Base-by-base conservation (phyloP, 2,797 vertebrate genomes). In the Catostomus latipinnis region DNA sequence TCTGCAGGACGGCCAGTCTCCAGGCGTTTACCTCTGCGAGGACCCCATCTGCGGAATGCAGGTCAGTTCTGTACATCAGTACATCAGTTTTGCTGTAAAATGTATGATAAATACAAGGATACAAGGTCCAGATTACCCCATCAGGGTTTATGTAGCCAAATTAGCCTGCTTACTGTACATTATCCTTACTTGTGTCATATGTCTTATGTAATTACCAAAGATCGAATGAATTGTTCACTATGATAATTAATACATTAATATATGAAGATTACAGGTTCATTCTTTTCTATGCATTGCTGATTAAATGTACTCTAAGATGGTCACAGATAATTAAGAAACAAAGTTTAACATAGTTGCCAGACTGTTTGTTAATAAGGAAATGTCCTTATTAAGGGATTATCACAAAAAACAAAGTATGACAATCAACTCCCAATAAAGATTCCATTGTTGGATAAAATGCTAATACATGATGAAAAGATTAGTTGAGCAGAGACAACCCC, bases 21-120 rank as follows among this genome's bases (percentile, higher is more conserved):
- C 97, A 1, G 98, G 98, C 68, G 97, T 99, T 80, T 99, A 98
- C 89, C 95, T 99, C 74, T 98, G 95, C 11, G 98, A 99, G 90
- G 98, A 99, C 86, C 98, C 98, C 76, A 98, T 99, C 89, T 99
- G 97, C 84, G 98, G 98, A 88, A 99, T 98, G 90, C 98, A 99
- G 97, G 98, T 18, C 16, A 18, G 16, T 18, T 18, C 16, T 18
- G 16, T 18, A 18, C 16, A 18, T 18, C 16, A 18, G 16, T 18
- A 18, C 34, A 34, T 34, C 34, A 34, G 34, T 34, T 34, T 34
- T 34, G 34, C 34, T 34, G 34, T 34, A 34, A 4, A 34, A 34
- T 34, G 34, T 34, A 34, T 34, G 34, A 34, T 34, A 34, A 34
- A 34, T 34, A 34, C 34, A 34, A 34, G 34, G 34, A 34, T 34